A percentile compares a stretch with the other conserved stretches of the same genome.
Evolutionary conservation across 2,113 vertebrate genomes (phyloP).

Genomic region (Gadus chalcogrammus): DNA sequence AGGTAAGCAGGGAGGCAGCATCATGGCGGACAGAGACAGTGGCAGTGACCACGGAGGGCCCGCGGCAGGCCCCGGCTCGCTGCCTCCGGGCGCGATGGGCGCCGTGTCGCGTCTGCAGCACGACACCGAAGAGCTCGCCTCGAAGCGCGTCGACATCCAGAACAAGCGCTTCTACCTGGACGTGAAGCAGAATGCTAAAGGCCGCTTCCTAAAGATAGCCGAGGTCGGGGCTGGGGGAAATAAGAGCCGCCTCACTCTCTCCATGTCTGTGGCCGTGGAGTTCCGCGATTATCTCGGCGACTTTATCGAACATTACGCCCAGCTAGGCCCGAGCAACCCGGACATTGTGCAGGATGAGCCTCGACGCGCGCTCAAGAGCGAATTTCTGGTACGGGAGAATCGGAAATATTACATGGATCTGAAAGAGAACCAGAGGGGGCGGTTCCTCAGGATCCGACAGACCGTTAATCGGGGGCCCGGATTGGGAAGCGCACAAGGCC

Average conservation of each 20-base stretch:
- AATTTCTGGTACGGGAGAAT: constrained; percentile 97
- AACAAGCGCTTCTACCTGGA: constrained; percentile 97
- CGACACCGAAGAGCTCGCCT: constrained; percentile 94
- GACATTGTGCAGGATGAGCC: constrained; percentile 92
- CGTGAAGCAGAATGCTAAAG: constrained; percentile 96
- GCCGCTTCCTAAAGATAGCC: constrained; percentile 95
- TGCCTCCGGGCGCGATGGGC: constrained; percentile 78
- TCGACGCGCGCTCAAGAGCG: constrained; percentile 95
- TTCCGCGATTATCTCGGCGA: constrained; percentile 98
- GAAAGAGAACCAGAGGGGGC: constrained; percentile 98
- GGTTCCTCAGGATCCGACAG: constrained; percentile 96
- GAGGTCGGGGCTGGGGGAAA: constrained; percentile 92
- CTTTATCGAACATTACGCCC: constrained; percentile 99
- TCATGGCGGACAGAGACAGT: constrained; percentile 97
- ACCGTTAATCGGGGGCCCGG: constrained; percentile 97
- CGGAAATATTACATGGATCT: constrained; percentile 99
- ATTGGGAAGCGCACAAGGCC: constrained; percentile 94
- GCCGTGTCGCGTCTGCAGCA: constrained; percentile 87
- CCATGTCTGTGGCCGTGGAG: constrained; percentile 95
- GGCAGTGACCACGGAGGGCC: constrained; percentile 92
- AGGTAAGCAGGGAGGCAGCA: constrained; percentile 85
- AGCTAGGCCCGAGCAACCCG: constrained; percentile 93
- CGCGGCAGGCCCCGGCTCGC: constrained; percentile 81
- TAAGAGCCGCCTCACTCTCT: constrained; percentile 93
- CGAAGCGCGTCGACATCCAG: constrained; percentile 94